Base-by-base conservation (phyloP, 2,113 vertebrate genomes). In the Origma solitaria region DNA sequence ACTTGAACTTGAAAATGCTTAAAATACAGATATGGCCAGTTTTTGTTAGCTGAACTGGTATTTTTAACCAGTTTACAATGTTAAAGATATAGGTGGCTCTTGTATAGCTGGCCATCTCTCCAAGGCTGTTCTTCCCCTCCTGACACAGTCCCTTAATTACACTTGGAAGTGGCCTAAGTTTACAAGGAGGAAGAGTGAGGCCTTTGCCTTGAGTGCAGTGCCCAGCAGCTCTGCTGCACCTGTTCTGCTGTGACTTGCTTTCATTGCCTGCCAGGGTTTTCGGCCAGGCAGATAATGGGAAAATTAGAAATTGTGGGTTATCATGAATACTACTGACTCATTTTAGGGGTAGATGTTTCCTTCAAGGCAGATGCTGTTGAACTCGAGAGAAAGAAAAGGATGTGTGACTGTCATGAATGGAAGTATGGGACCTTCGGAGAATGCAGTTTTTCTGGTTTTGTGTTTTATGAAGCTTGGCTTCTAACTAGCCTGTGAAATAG, bases 181-280 rank as follows among this genome's bases (percentile, higher is more conserved):
- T 62, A 11, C 35, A 58, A 62, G 44, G 25, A 75, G 44, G 17
- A 56, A 62, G 38, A 66, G 11, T 8, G 28, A 82, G 33, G 5
- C 1, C 0, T 77, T 73, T n/a, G 42, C 28, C 51, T 8, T 15
- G 22, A 40, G 57, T 1, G 0, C 5, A 5, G 35, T 27, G 24
- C 22, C 53, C 69, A 82, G 70, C 62, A 69, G 35, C 15, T 69
- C 22, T 60, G 28, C 68, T 61, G n/a, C 27, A 54, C 24, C 37
- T 20, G 9, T 64, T 88, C 23, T 60, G 11, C 17, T 3, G 19
- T 49, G 53, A 49, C 82, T 70, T 42, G 28, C 35, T 50, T 54
- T 76, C 44, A n/a, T 60, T 84, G 33, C 56, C 21, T 25, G n/a
- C 51, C 49, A 56, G 27, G 10, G 14, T 27, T 81, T 86, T 71